Evolutionary conservation across 2,797 vertebrate genomes (phyloP).

Genomic region (Sparus aurata): DNA sequence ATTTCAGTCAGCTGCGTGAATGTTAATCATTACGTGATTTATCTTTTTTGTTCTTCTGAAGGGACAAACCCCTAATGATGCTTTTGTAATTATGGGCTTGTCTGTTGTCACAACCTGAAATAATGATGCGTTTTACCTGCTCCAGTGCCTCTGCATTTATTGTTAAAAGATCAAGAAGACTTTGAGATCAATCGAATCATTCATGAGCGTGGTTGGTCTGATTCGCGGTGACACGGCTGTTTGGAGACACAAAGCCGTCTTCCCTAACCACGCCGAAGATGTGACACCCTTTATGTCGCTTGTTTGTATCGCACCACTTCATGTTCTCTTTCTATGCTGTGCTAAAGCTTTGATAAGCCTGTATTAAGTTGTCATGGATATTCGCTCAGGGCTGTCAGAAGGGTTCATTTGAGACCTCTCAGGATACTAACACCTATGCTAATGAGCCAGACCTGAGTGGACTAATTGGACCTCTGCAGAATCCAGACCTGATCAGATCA

Average conservation of each 20-base stretch:
- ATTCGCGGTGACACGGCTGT: constrained; percentile 29
- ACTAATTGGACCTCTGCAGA: constrained; percentile 25
- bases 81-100: constrained; percentile 42
- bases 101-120: constrained; percentile 37
- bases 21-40: constrained; percentile 35
- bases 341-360: constrained; percentile 40
- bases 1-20: constrained; percentile 51
- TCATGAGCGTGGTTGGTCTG: constrained; percentile 33
- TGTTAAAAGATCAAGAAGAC: constrained; percentile 17
- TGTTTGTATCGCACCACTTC: constrained; percentile 29
- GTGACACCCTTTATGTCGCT: constrained; percentile 11
- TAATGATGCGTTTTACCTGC: constrained; percentile 15
- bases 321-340: constrained; percentile 21
- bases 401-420: constrained; percentile 36
- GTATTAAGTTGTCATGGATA: constrained; percentile 53
- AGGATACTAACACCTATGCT: constrained; percentile 14
- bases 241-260: constrained; percentile 14
- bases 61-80: constrained; percentile 47
- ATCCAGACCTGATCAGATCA: constrained; percentile 6
- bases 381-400: constrained; percentile 33
- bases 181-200: constrained; percentile 31
- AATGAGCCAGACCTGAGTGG: constrained; percentile 41
- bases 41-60: constrained; percentile 23
- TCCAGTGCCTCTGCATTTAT: constrained; percentile 4
- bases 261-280: constrained; percentile 16